Evolutionary conservation across 35 echinoderm and acorn worm genomes (phyloP), one percentile per base, ranked within the genome.

Genomic region (Lytechinus pictus): DNA sequence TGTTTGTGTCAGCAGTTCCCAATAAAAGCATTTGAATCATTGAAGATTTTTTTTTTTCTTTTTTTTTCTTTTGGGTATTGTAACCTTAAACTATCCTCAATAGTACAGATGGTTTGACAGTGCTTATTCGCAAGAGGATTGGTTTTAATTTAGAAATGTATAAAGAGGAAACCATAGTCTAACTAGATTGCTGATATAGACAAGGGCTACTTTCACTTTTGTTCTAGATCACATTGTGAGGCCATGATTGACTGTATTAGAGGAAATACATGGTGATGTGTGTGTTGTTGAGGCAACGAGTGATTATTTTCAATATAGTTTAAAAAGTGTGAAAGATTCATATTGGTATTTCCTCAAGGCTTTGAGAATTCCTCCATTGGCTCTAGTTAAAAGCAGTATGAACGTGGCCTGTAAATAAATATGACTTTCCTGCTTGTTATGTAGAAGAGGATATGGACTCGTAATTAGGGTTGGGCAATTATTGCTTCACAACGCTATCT

Each of bases 181-280:
- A 19, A 79, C 66, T 24, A 14, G 66, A 79, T 79, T 79, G 66
- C 66, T 79, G 66, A n/a, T 79, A 79, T 7, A 79, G 66, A 79
- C 66, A 79, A 79, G 16, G n/a, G 19, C 66, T 79, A 79, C 66
- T 79, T 79, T 79, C 66, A 79, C 66, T 79, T 79, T 79, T 79
- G 66, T 24, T 79, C 16, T 24, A 79, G 66, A 79, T 79, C 66
- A 79, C 8, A 4, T 7, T 79, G 61, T 71, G 19, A 79, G 66
- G 66, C 66, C 66, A 79, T 21, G 61, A 71, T 27, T 79, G 66
- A 79, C 66, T 79, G 66, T 79, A 24, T 24, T 6, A 79, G 66
- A 16, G 66, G 66, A 79, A 79, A 79, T 79, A 16, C 66, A 24
- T 16, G 4, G 66, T 24, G n/a, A 79, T 16, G 66, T 79, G 66